phyloP scores from a whole-genome alignment of 2,113 vertebrate species.

The Taurulus bubalis region DNA sequence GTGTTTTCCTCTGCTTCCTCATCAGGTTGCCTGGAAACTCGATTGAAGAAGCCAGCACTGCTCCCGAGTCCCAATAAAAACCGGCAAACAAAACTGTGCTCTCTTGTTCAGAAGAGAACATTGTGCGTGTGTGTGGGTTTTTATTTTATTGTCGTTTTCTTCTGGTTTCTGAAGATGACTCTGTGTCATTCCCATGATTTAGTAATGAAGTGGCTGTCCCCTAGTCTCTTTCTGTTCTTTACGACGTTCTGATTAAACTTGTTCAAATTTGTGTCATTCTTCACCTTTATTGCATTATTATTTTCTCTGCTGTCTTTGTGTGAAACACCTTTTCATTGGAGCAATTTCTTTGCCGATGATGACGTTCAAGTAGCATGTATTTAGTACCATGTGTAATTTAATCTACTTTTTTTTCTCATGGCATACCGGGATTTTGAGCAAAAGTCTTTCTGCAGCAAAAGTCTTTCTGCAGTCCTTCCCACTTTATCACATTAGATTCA shows the following conservation, averaged over 20 bases:
- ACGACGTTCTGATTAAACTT: slow-evolving; percentile 60
- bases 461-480: too few relatives aligned
- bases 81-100: slow-evolving; percentile 50
- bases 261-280: slow-evolving; percentile 27
- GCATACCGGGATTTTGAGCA: not conserved
- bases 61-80: slow-evolving; percentile 39
- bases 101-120: slow-evolving; percentile 16
- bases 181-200: slow-evolving; percentile 20
- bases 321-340: not conserved
- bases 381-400: not conserved
- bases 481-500: not conserved
- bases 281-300: not conserved
- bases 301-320: not conserved
- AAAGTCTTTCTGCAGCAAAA: not conserved
- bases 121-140: slow-evolving; percentile 40
- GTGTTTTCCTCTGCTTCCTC: slow-evolving; percentile 22
- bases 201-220: slow-evolving; percentile 6
- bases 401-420: not conserved
- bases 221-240: slow-evolving; percentile 17
- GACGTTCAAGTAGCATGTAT: not conserved
- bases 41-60: slow-evolving; percentile 30
- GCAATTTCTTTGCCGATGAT: not conserved
- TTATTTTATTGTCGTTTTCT: slow-evolving; percentile 34
- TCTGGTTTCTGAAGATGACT: slow-evolving; percentile 22
- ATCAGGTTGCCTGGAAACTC: slow-evolving; percentile 56